These are phyloP conservation scores for Avahi laniger DNA, from an alignment of 2,797 vertebrate species.

Conservation along the genomic window DNA sequence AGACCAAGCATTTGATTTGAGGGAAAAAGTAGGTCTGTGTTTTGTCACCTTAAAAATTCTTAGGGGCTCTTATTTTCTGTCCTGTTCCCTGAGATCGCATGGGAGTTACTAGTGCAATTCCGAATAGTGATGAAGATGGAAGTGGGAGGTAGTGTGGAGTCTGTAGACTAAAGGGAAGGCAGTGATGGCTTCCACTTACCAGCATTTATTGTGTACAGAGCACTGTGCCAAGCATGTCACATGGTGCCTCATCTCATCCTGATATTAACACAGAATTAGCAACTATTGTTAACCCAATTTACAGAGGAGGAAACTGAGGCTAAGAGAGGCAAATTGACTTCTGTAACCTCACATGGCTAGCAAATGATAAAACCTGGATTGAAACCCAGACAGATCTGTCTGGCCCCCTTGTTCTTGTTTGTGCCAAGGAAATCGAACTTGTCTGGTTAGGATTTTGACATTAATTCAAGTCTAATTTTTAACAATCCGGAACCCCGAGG, in stretches of 20 bases:
- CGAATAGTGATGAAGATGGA: background rate
- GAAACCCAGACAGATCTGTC: background rate
- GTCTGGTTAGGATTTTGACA: conserved; percentile 35
- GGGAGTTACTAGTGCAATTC: background rate
- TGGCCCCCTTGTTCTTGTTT: conserved; percentile 36
- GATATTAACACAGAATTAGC: background rate
- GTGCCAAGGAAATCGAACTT: conserved; percentile 1
- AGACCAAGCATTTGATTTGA: conserved; percentile 47
- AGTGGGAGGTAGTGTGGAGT: background rate
- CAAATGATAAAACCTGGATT: background rate
- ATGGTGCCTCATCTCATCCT: background rate
- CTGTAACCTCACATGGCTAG: background rate
- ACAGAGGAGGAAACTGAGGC: conserved; percentile 35
- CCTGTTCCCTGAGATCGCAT: conserved; percentile 8
- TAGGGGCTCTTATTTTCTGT: conserved; percentile 15
- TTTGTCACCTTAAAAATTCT: conserved; percentile 37
- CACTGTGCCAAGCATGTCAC: background rate
- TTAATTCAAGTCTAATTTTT: conserved; percentile 41
- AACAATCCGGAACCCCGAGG: background rate
- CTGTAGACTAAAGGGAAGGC: background rate
- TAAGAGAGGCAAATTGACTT: background rate
- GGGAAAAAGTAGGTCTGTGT: background rate
- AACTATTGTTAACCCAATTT: conserved; percentile 37
- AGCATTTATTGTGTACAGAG: background rate
- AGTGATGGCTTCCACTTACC: background rate